Evolutionary conservation across 2,797 vertebrate species (phyloP).

Genomic region (Muscicapa striata): DNA sequence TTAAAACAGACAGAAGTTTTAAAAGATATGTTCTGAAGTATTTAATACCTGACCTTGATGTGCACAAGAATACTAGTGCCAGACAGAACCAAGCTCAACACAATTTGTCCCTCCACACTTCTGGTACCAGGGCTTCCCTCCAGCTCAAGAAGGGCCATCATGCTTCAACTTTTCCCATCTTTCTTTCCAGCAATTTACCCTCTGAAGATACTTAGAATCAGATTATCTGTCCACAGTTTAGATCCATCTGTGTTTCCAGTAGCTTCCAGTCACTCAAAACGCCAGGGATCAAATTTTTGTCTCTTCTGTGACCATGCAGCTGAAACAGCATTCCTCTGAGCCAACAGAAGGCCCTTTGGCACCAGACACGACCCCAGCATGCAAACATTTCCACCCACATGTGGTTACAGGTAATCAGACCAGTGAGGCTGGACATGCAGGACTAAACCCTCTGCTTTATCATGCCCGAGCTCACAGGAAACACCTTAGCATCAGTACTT

Average conservation of each 20-base stretch:
- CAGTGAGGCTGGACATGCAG: fast-evolving
- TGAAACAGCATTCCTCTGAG: neutral
- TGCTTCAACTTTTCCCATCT: neutral
- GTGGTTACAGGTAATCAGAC: neutral
- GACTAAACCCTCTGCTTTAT: neutral
- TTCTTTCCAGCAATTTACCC: neutral
- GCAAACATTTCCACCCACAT: fast-evolving
- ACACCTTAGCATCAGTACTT: neutral
- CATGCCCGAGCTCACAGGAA: neutral
- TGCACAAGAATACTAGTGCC: fast-evolving
- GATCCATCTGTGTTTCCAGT: neutral
- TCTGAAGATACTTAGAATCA: neutral
- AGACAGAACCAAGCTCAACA: neutral
- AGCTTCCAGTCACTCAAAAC: neutral
- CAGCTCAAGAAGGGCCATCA: fast-evolving
- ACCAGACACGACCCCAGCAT: neutral
- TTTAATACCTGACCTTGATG: neutral
- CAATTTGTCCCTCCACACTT: fast-evolving
- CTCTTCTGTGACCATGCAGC: neutral
- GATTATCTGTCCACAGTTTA: neutral
- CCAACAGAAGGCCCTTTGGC: neutral
- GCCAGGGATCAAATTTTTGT: neutral
- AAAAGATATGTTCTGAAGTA: neutral
- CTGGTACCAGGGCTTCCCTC: neutral
- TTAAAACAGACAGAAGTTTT: neutral